A percentile compares a stretch with the other conserved stretches of the same genome.
Conservation (phyloP, 2,113 vertebrate species). For the Actinemys pallida region DNA sequence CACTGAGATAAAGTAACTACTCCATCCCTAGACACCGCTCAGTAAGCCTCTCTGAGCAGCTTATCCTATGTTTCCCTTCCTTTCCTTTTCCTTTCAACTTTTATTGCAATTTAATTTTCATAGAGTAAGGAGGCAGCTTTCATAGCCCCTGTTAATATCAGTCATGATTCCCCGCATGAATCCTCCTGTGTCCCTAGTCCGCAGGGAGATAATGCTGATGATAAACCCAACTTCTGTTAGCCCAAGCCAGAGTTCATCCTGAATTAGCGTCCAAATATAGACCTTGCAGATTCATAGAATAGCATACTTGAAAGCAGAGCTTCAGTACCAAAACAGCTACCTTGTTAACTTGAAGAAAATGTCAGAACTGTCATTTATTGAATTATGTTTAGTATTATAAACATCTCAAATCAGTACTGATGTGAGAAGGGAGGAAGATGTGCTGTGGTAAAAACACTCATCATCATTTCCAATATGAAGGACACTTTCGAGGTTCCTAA, state of each 20-base stretch:
- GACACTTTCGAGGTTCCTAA: not conserved
- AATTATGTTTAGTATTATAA: not conserved
- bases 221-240: not conserved
- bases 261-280: not conserved
- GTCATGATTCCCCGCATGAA: not conserved
- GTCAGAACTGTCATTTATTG: not conserved
- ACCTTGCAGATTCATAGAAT: not conserved
- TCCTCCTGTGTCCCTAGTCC: not conserved
- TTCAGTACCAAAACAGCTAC: not conserved
- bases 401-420: not conserved
- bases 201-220: not conserved
- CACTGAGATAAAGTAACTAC: conserved; percentile 36
- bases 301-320: not conserved
- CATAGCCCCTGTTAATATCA: not conserved
- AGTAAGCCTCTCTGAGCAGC: conserved; percentile 2
- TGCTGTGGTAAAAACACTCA: not conserved
- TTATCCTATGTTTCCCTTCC: conserved; percentile 47
- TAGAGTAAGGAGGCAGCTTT: not conserved
- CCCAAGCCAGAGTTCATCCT: not conserved
- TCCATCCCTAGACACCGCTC: conserved; percentile 8
- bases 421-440: not conserved
- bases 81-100: conserved; percentile 25
- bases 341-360: not conserved
- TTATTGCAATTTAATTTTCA: conserved; percentile 40
- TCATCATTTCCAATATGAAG: not conserved